Evolutionary conservation across 2,113 vertebrate species (phyloP), one percentile per base, ranked within the genome.

Genomic region (Cyphomyrus plagiostoma): DNA sequence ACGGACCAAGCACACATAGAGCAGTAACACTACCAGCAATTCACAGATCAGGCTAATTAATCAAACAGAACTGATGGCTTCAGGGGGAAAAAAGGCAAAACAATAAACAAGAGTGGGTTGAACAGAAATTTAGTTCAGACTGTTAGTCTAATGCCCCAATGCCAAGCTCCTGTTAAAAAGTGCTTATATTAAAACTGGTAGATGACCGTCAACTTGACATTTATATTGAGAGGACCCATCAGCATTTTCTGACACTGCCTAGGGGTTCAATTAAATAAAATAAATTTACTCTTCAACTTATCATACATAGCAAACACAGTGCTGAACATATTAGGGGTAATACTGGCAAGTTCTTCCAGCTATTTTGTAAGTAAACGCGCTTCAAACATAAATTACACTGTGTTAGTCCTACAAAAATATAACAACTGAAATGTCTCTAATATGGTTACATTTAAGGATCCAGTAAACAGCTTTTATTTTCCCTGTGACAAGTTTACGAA

Each of bases 121-220:
- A 53, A 87, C 42, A 39, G 50, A 39, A 13, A 53, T 87, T 87
- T 30, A 39, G 46, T 50, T 53, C 50, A 50, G 35, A 39, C 85
- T 15, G n/a, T 19, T 87, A 56, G 17, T 87, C 48, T n/a, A 86
- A 56, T 53, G 85, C 50, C 49, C n/a, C 30, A 39, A 87, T 87
- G 50, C 85, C 50, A 87, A 87, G 17, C 35, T 42, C 30, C 49
- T 10, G 45, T 15, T 30, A 30, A 56, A 62, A 23, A 66, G 53
- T n/a, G 26, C 21, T 45, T 88, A 45, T 66, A 46, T 88, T 39
- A n/a, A 62, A 88, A 88, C n/a, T 35, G 30, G 42, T 66, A 45
- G 87, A 53, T 88, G 56, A 66, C 39, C n/a, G 56, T 88, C 23
- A n/a, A 88, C 87, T 88, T 42, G 39, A 88, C n/a, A 88, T 62